Conservation (phyloP, 1,140 invertebrate species). For the Nasonia giraulti region DNA sequence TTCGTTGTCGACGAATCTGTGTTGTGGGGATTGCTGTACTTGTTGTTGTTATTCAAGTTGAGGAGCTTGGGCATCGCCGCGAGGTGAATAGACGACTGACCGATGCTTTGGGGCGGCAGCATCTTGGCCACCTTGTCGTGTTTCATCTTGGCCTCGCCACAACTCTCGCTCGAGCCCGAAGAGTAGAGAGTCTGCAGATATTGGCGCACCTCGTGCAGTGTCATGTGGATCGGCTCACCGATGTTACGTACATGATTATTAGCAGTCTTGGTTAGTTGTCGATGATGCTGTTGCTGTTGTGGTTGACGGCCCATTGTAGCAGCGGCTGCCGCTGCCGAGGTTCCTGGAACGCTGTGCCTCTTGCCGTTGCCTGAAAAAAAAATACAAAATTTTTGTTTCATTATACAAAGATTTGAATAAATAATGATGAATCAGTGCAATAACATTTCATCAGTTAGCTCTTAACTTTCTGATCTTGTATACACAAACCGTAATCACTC, state of each 20-base stretch:
- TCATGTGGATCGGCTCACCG: constrained; percentile 88
- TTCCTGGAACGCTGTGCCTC: constrained; percentile 77
- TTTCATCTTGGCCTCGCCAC: constrained; percentile 66
- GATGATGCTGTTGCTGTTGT: constrained; percentile 48
- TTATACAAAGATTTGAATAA: not conserved
- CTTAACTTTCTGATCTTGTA: not conserved
- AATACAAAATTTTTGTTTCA: too few relatives aligned
- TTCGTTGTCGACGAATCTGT: constrained; percentile 71
- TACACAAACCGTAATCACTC: not conserved
- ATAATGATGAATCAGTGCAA: not conserved
- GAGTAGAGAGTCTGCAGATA: constrained; percentile 87
- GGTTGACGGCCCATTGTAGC: constrained; percentile 46
- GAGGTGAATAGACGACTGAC: constrained; percentile 65
- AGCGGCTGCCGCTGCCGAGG: constrained; percentile 63
- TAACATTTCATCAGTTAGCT: not conserved
- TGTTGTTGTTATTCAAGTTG: constrained; percentile 72
- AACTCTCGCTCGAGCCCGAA: constrained; percentile 75
- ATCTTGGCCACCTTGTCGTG: constrained; percentile 64
- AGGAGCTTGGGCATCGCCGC: constrained; percentile 67
- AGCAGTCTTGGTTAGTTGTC: constrained; percentile 14
- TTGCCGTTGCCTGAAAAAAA: constrained; percentile 67
- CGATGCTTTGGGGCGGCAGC: constrained; percentile 53
- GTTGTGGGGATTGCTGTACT: constrained; percentile 71
- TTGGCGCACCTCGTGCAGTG: constrained; percentile 87
- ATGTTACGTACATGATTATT: constrained; percentile 61